Conservation (phyloP, 2,888 invertebrate species). For the Bombylius major region DNA sequence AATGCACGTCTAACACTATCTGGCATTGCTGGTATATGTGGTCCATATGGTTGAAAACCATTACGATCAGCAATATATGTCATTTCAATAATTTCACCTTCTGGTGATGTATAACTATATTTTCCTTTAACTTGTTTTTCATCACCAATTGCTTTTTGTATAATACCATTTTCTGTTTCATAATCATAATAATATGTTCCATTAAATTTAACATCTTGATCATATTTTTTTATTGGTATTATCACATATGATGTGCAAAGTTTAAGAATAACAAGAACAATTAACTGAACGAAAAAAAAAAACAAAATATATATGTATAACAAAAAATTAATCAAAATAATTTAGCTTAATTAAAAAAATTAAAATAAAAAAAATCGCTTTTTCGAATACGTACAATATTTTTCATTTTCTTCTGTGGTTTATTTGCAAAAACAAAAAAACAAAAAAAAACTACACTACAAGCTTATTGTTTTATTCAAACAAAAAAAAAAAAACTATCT, state of each 20-base stretch:
- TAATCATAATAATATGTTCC: constrained; percentile 1
- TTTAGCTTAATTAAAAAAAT: too few relatives aligned
- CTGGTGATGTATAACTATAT: constrained; percentile 6
- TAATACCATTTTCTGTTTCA: constrained; percentile 6
- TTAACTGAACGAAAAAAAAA: background rate
- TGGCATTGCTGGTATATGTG: background rate
- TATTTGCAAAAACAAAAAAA: too few relatives aligned
- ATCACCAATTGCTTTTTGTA: constrained; percentile 2
- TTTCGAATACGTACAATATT: background rate
- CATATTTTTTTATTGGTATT: constrained; percentile 3
- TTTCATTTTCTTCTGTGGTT: too few relatives aligned
- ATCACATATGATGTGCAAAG: background rate
- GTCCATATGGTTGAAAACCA: constrained; percentile 1
- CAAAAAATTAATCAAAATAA: background rate
- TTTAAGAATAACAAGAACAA: too few relatives aligned
- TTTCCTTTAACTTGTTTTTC: constrained; percentile 1
- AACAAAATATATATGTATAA: background rate
- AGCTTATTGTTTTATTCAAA: too few relatives aligned
- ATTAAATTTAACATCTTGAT: constrained; percentile 4
- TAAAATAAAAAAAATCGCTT: too few relatives aligned
- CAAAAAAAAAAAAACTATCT: too few relatives aligned
- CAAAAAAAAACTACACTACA: too few relatives aligned
- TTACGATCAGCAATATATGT: background rate
- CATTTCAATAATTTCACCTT: constrained; percentile 2
- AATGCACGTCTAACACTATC: background rate